Percentiles rank a stretch among this genome's conserved stretches.
These are phyloP conservation scores for Toxonevra muliebris DNA, from an alignment of 2,888 invertebrate species.

Conservation along the genomic window DNA sequence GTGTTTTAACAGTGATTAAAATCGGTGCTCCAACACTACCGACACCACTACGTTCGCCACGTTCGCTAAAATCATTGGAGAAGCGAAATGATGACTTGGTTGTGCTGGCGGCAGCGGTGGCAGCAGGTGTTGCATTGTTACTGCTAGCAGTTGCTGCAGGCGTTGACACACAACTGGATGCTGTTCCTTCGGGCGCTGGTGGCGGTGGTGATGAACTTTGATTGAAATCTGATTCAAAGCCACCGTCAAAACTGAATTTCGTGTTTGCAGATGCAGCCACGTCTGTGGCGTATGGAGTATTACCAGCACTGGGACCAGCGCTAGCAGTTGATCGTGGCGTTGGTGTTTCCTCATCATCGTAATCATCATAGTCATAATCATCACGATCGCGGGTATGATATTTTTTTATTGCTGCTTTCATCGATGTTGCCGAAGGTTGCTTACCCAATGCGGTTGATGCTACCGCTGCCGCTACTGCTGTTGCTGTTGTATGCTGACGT, in stretches of 20 bases:
- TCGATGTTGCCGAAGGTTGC: conserved; percentile 35
- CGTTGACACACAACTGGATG: conserved; percentile 59
- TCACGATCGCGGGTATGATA: conserved; percentile 42
- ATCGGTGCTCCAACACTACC: conserved; percentile 34
- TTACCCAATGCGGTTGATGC: conserved; percentile 30
- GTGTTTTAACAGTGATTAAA: conserved; percentile 33
- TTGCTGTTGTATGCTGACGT: conserved; percentile 48
- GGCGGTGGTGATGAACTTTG: conserved; percentile 60
- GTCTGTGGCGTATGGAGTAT: conserved; percentile 35
- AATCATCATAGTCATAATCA: conserved; percentile 52
- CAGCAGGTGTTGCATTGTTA: conserved; percentile 45
- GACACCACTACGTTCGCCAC: conserved; percentile 35
- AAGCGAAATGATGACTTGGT: conserved; percentile 66
- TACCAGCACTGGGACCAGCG: conserved; percentile 51
- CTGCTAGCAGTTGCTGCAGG: conserved; percentile 50
- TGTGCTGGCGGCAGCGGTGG: conserved; percentile 9
- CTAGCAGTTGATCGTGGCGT: conserved; percentile 59
- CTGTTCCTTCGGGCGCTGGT: conserved; percentile 53
- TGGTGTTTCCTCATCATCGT: conserved; percentile 61
- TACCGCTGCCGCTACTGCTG: conserved; percentile 46
- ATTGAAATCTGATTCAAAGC: conserved; percentile 65
- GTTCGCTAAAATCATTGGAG: conserved; percentile 71
- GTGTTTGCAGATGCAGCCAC: conserved; percentile 40
- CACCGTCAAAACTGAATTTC: conserved; percentile 63
- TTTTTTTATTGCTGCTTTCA: conserved; percentile 31